Base-by-base conservation (phyloP, 2,888 invertebrate species). In the Stomorhina lunata region DNA sequence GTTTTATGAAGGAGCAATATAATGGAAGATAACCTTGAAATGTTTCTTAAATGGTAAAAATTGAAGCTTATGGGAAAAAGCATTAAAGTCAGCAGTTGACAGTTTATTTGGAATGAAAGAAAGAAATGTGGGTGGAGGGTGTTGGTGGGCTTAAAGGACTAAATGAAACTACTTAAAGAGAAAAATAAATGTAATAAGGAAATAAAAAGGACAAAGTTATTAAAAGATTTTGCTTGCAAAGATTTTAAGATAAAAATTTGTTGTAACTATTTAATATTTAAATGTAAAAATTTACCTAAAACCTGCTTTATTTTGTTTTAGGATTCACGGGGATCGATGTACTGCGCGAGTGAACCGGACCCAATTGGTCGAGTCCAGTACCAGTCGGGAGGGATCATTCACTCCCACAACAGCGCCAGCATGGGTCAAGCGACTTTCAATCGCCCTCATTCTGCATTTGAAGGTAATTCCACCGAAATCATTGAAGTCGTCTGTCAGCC, bases 281-380 rank as follows among this genome's bases (percentile, higher is more conserved):
- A 10, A 9, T 17, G 15, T n/a, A 10, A 1, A 34, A 34, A 27
- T 9, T 12, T 5, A 6, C 15, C 2, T 53, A 15, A 20, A 32
- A n/a, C 12, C 17, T 57, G 1, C 3, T 15, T 37, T 45, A 55
- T 37, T n/a, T 61, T 2, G 0, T 84, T 86, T 5, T 78, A 91
- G 91, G 91, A 90, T 90, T 91, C 91, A 88, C 89, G 91, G 90
- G 90, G 91, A 90, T 90, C 91, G 88, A 85, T 91, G 86, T 89
- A 91, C 90, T 89, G 91, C 91, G 87, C 91, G 90, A 90, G 91
- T 91, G 90, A 91, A 91, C 90, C 91, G 91, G 90, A 91, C 91
- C 90, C 91, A 91, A 85, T 87, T 90, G 86, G 91, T 90, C 86
- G 91, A 90, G 85, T 90, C 91, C 89, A 90, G 90, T 89, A 91